Conservation (phyloP, 2,113 vertebrate genomes). For the Lates calcarifer region DNA sequence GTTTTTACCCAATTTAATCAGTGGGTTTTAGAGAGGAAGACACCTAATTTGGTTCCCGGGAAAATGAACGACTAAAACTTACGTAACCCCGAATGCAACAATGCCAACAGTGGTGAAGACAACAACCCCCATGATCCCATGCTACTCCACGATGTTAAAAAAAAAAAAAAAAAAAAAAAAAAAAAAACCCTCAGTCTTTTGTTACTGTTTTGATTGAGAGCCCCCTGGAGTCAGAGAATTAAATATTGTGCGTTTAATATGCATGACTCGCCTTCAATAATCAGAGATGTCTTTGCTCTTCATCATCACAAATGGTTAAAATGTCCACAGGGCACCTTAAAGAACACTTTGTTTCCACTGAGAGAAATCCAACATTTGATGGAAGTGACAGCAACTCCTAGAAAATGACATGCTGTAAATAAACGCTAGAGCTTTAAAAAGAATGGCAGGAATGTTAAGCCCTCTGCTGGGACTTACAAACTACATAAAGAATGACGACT, state of each 20-base stretch:
- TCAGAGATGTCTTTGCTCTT: neutral
- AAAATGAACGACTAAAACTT: no score
- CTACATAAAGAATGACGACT: slow-evolving; percentile 18
- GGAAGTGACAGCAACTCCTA: neutral
- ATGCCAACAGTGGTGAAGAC: no score
- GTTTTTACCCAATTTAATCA: no score
- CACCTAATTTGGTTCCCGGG: no score
- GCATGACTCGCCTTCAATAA: neutral
- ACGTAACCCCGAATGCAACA: no score
- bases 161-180: no score
- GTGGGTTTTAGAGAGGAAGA: no score
- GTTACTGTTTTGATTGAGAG: neutral
- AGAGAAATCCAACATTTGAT: neutral
- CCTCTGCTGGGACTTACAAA: neutral
- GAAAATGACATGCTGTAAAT: slow-evolving; percentile 33
- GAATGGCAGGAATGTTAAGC: slow-evolving; percentile 41
- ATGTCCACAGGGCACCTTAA: neutral
- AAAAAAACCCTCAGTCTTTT: no score
- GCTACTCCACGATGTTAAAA: no score
- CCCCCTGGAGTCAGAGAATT: no score
- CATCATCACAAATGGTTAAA: neutral
- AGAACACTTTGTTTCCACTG: neutral
- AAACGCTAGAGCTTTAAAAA: slow-evolving; percentile 3
- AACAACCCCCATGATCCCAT: no score
- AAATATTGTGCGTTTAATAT: no score